Conservation (phyloP, 2,113 vertebrate species). For the Dermatemys mawii region DNA sequence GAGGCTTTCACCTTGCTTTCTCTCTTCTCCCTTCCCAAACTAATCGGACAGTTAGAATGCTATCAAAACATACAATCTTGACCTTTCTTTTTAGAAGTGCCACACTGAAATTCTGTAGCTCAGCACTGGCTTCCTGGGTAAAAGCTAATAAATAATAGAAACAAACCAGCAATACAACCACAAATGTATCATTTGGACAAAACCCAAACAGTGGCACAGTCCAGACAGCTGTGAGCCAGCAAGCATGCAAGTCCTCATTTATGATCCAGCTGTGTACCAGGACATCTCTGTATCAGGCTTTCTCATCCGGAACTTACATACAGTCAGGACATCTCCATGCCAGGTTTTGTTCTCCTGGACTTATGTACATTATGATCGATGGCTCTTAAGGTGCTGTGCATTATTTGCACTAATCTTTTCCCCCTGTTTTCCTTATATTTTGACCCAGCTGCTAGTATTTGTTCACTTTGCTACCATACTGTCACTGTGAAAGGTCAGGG, state of each 20-base stretch:
- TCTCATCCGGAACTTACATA: background rate
- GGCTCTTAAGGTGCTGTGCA: background rate
- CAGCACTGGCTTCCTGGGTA: background rate
- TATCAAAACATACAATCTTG: background rate
- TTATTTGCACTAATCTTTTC: background rate
- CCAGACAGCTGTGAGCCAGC: background rate
- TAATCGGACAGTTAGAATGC: background rate
- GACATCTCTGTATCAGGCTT: background rate
- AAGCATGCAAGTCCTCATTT: background rate
- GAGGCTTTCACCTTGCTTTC: background rate
- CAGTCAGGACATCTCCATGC: background rate
- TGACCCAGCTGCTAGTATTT: background rate
- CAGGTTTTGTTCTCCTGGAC: background rate
- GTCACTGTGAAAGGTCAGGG: background rate
- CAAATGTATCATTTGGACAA: background rate
- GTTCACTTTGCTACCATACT: background rate
- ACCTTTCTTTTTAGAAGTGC: background rate
- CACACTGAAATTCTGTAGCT: background rate
- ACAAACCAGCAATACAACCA: background rate
- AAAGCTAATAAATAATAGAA: background rate
- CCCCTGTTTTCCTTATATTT: background rate
- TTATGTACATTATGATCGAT: background rate
- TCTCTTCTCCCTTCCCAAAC: background rate
- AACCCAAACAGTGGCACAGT: background rate
- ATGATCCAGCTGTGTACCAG: background rate